Evolutionary conservation across 2,797 vertebrate genomes (phyloP).

Genomic region (Meriones psammophilus): DNA sequence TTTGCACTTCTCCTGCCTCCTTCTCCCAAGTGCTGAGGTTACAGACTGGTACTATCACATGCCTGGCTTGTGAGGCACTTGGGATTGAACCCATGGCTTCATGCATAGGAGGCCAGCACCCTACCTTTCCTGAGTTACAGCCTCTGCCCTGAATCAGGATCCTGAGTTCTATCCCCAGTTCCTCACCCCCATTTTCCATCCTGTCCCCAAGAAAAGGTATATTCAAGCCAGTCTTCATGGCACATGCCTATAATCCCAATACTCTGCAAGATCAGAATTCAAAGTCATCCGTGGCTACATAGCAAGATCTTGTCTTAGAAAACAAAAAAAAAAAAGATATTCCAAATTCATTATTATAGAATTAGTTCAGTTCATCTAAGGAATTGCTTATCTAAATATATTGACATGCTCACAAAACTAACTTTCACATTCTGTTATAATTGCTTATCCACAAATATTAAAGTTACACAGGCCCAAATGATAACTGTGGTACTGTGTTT

Average conservation of each 20-base stretch:
- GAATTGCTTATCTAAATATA: slow-evolving; percentile 42
- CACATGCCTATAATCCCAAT: not conserved
- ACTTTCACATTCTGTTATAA: slow-evolving; percentile 11
- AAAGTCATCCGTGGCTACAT: not conserved
- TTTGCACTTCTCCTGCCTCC: not conserved
- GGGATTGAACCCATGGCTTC: not conserved
- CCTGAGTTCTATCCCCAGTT: not conserved
- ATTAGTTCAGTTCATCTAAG: not conserved
- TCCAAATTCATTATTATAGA: slow-evolving; percentile 29
- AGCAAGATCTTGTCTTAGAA: not conserved
- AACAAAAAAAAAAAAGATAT: not conserved
- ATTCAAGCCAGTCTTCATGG: not conserved
- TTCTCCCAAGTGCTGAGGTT: not conserved
- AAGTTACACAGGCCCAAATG: slow-evolving; percentile 32
- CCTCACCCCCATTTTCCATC: not conserved
- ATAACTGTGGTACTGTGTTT: slow-evolving; percentile 47
- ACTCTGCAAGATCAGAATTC: not conserved
- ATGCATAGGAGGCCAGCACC: not conserved
- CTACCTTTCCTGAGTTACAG: not conserved
- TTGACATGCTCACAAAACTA: not conserved
- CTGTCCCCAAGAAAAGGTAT: not conserved
- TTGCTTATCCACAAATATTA: slow-evolving; percentile 54
- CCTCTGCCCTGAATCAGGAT: not conserved
- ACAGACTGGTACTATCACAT: not conserved
- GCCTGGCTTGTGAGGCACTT: not conserved